These are phyloP conservation scores for Epicauta chinensis DNA, from an alignment of 1,140 invertebrate genomes.

Conservation along the genomic window DNA sequence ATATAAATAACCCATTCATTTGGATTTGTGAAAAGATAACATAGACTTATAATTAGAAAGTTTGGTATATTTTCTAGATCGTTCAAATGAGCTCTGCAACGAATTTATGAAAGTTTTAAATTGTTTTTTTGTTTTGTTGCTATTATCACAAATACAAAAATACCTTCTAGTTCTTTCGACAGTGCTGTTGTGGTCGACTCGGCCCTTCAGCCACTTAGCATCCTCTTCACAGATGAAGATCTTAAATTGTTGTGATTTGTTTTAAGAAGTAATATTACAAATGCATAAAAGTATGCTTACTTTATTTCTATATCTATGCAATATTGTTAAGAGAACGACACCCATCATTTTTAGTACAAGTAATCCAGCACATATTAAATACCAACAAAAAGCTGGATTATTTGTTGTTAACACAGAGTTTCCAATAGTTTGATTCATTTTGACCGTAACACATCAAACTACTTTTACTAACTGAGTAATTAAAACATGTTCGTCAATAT, in stretches of 20 bases:
- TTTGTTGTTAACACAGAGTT: neutral
- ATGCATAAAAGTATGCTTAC: constrained; percentile 19
- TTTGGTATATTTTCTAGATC: constrained; percentile 49
- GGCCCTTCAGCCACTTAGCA: constrained; percentile 12
- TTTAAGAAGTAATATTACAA: no score
- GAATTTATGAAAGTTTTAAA: constrained; percentile 2
- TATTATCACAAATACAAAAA: constrained; percentile 1
- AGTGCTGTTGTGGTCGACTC: constrained; percentile 17
- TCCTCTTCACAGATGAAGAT: constrained; percentile 28
- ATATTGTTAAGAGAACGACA: constrained; percentile 23
- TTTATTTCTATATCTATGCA: constrained; percentile 22
- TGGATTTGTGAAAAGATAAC: constrained; percentile 44
- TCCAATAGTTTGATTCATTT: neutral
- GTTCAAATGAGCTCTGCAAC: constrained; percentile 45
- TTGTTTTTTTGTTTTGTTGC: neutral
- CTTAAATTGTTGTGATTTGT: constrained; percentile 18
- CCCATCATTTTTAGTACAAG: constrained; percentile 22
- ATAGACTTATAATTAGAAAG: constrained; percentile 43
- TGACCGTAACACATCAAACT: no score
- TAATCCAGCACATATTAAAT: constrained; percentile 16
- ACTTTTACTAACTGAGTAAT: no score
- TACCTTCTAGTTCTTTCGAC: constrained; percentile 30
- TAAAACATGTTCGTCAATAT: no score
- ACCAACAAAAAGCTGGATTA: constrained; percentile 5
- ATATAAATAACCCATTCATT: constrained; percentile 32